Conservation (phyloP, 2,113 vertebrate genomes). For the Ammospiza nelsoni region DNA sequence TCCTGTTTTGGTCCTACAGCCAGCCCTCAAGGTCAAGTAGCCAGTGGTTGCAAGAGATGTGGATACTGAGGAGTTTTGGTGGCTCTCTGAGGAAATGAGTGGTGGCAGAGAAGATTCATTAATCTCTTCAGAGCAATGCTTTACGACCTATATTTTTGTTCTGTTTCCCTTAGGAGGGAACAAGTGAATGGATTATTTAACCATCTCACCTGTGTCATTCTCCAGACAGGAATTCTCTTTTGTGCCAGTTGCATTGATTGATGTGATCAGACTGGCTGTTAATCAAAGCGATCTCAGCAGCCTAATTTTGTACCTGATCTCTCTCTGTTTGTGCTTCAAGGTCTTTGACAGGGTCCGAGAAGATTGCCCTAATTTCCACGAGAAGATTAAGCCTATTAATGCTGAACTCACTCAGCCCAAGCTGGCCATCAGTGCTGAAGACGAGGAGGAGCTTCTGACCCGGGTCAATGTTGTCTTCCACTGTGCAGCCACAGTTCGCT, state of each 20-base stretch:
- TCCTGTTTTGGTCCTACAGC: neutral
- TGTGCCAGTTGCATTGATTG: neutral
- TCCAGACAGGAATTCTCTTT: neutral
- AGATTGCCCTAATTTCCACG: constrained; percentile 86
- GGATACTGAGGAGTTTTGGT: neutral
- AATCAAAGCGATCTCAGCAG: constrained; percentile 5
- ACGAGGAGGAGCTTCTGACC: constrained; percentile 81
- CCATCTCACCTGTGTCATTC: neutral
- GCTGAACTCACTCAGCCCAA: constrained; percentile 90
- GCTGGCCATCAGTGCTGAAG: constrained; percentile 87
- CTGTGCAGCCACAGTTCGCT: constrained; percentile 94
- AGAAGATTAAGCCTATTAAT: constrained; percentile 90
- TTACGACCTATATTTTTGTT: neutral
- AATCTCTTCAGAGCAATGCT: neutral
- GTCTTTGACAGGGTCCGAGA: constrained; percentile 92
- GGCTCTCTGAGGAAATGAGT: neutral
- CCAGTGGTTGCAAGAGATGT: neutral
- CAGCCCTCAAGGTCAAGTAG: neutral
- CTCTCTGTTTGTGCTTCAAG: constrained; percentile 74
- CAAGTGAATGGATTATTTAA: neutral
- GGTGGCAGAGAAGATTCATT: neutral
- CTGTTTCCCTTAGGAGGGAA: neutral
- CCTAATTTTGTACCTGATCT: constrained; percentile 43
- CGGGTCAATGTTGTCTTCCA: constrained; percentile 91
- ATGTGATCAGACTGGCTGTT: constrained; percentile 8